Evolutionary conservation across 1,140 invertebrate genomes (phyloP).

Genomic region (Hestina assimilis): DNA sequence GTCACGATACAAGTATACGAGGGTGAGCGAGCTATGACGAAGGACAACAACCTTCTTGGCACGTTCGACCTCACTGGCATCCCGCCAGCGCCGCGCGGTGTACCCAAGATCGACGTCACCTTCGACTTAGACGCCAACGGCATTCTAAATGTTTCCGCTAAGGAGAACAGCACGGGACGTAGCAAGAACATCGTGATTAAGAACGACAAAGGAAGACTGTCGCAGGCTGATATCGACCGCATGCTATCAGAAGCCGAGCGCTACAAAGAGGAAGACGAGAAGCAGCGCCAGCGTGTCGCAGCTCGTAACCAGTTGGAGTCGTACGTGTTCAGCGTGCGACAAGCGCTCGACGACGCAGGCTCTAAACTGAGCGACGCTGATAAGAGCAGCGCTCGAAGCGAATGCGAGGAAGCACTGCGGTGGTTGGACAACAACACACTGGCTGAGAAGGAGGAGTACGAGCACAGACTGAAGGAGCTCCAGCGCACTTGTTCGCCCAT

Average conservation of each 20-base stretch:
- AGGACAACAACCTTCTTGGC: conserved; percentile 87
- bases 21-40: conserved; percentile 86
- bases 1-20: conserved; percentile 84
- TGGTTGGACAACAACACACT: conserved; percentile 83
- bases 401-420: conserved; percentile 76
- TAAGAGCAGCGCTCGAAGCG: conserved; percentile 79
- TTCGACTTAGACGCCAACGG: conserved; percentile 86
- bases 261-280: conserved; percentile 84
- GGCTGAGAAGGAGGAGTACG: conserved; percentile 89
- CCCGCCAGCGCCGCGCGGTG: conserved; percentile 88
- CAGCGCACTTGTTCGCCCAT: conserved; percentile 85
- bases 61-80: conserved; percentile 89
- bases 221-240: conserved; percentile 93
- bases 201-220: conserved; percentile 94
- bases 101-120: conserved; percentile 87
- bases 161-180: conserved; percentile 83
- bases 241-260: conserved; percentile 90
- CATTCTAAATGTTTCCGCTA: conserved; percentile 83
- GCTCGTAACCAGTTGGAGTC: conserved; percentile 89
- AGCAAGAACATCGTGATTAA: conserved; percentile 91
- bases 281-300: conserved; percentile 83
- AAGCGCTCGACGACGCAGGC: conserved; percentile 75
- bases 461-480: conserved; percentile 87
- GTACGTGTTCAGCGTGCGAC: conserved; percentile 89
- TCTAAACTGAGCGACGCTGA: conserved; percentile 81